Base-by-base conservation (phyloP, 2,888 invertebrate species). In the Pristionchus maxplancki region DNA sequence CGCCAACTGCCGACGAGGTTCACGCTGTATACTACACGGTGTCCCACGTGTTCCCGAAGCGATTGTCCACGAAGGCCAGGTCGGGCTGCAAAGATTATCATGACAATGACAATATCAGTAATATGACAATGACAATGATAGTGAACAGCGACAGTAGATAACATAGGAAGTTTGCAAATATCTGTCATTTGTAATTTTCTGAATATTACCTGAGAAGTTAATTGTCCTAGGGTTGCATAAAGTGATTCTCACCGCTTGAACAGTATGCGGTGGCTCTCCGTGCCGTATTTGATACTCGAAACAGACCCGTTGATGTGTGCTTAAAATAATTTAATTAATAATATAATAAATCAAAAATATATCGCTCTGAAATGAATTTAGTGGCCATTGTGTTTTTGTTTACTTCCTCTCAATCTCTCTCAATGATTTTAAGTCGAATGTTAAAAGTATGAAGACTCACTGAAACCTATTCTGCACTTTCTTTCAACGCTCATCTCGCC, bases 1-100 rank as follows among this genome's bases (percentile, higher is more conserved):
- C 99, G 96, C 99, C 99, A 99, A 8, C 98, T 97, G 0, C 98
- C 98, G 0, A 99, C 98, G n/a, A 99, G 97, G 95, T 97, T n/a
- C n/a, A n/a, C n/a, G n/a, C n/a, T n/a, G n/a, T n/a, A n/a, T n/a
- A n/a, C n/a, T n/a, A 98, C 13, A 98, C 98, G 0, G 98, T 98
- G 95, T 99, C 99, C 99, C 99, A 99, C 0, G 98, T 98, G 96
- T 99, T 99, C 40, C 98, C 96, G 89, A 99, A 99, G 78, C 98
- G 96, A 94, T 97, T 97, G 95, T 95, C 95, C 67, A 95, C 95
- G 89, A 96, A 95, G 67, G 94, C 94, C 93, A 95, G 78, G 28
- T 78, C 98, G 0, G 99, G 98, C 95, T 98, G 98, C 37, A 67
- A 37, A n/a, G n/a, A n/a, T n/a, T n/a, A n/a, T n/a, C n/a, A n/a